Percentiles rank a stretch among this genome's conserved stretches.
Conservation (phyloP, 2,888 invertebrate species). For the Aproaerema taeniolella region DNA sequence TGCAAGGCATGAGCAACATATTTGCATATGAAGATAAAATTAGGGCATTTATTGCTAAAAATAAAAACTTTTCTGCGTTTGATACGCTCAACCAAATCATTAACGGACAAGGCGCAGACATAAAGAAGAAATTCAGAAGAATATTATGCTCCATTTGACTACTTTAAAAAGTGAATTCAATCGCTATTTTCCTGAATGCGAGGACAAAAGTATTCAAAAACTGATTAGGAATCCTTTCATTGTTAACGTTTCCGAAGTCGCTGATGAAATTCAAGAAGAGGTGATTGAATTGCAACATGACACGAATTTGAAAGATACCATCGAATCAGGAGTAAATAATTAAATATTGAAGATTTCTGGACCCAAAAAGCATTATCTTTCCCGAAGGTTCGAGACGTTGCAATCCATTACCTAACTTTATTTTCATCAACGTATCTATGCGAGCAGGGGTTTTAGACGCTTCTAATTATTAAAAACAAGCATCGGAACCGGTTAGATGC, state of each 20-base stretch:
- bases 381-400: slow-evolving; percentile 6
- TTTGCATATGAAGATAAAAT: slow-evolving; percentile 3
- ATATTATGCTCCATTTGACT: too few species aligned
- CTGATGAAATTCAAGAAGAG: too few species aligned
- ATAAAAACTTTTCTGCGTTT: slow-evolving; percentile 9
- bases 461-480: slow-evolving; percentile 23
- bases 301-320: too few species aligned
- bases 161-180: background rate
- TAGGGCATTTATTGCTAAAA: slow-evolving; percentile 6
- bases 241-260: too few species aligned
- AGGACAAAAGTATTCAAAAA: slow-evolving; percentile 1
- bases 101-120: too few species aligned
- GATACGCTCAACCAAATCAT: slow-evolving; percentile 5
- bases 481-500: slow-evolving; percentile 20
- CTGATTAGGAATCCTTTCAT: too few species aligned
- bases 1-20: slow-evolving; percentile 7
- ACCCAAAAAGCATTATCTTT: too few species aligned
- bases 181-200: slow-evolving; percentile 7
- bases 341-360: slow-evolving; percentile 19
- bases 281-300: too few species aligned
- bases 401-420: slow-evolving; percentile 16
- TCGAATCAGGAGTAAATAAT: slow-evolving; percentile 8
- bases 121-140: too few species aligned
- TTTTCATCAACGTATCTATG: slow-evolving; percentile 22
- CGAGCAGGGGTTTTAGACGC: slow-evolving; percentile 21